Evolutionary conservation across 2,888 invertebrate species (phyloP).

Genomic region (Adela reaumurella): DNA sequence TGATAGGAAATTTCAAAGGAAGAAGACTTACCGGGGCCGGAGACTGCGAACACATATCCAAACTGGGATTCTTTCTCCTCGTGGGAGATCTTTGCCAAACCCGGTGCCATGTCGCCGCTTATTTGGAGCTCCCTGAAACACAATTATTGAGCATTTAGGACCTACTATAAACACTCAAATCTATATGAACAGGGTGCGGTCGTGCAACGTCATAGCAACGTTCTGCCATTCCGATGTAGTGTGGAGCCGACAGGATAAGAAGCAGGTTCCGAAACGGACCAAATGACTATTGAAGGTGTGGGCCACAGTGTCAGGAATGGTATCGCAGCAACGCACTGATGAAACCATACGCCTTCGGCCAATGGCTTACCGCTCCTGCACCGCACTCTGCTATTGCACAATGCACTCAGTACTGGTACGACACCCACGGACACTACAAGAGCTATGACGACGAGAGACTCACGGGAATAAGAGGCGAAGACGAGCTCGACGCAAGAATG

Average conservation of each 20-base stretch:
- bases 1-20: too few species aligned
- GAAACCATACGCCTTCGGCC: background rate
- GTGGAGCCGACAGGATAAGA: background rate
- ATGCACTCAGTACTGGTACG: background rate
- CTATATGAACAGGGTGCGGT: background rate
- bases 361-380: background rate
- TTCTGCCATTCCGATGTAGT: background rate
- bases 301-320: background rate
- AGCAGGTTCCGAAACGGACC: too few species aligned
- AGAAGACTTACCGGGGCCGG: constrained; percentile 85
- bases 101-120: constrained; percentile 12
- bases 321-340: background rate
- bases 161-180: too few species aligned
- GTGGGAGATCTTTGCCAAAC: constrained; percentile 70
- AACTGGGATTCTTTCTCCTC: constrained; percentile 85
- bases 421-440: background rate
- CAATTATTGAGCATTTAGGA: too few species aligned
- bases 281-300: too few species aligned
- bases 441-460: constrained; percentile 20
- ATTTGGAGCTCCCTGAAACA: background rate
- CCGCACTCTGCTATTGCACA: background rate
- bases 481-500: constrained; percentile 51
- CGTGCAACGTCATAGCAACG: background rate
- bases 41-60: constrained; percentile 96
- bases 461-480: constrained; percentile 46